Percentiles rank a stretch among this genome's conserved stretches.
These are phyloP conservation scores for Drosophila emarginata DNA, from an alignment of 2,888 invertebrate genomes.

Conservation along the genomic window DNA sequence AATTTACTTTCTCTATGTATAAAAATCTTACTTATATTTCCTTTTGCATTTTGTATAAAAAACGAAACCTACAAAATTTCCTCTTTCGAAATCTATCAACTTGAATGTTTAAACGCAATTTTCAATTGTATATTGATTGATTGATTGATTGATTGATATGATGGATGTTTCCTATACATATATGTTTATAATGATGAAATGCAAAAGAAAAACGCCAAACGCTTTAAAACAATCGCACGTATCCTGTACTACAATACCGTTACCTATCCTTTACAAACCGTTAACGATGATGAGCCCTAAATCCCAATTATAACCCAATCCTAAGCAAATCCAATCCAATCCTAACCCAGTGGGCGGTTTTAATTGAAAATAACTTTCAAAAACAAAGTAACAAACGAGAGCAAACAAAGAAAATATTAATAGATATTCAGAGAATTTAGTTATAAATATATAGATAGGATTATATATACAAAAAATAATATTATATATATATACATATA, in stretches of 20 bases:
- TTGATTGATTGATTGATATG: slow-evolving; percentile 23
- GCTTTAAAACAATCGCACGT: slow-evolving; percentile 81
- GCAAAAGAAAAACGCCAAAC: slow-evolving; percentile 81
- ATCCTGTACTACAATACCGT: slow-evolving; percentile 81
- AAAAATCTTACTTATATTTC: slow-evolving; percentile 36
- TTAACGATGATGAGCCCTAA: slow-evolving; percentile 77
- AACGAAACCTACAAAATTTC: slow-evolving; percentile 9
- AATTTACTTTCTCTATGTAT: slow-evolving; percentile 68
- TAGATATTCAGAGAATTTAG: neutral
- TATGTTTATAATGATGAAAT: slow-evolving; percentile 55
- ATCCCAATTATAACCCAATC: slow-evolving; percentile 30
- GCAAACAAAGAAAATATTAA: neutral
- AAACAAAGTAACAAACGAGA: slow-evolving; percentile 41
- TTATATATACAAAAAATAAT: neutral
- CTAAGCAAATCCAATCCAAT: slow-evolving; percentile 35
- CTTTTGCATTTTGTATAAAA: slow-evolving; percentile 65
- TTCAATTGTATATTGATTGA: slow-evolving; percentile 21
- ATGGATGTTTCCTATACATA: slow-evolving; percentile 26
- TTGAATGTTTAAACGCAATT: neutral
- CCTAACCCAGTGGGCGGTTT: slow-evolving; percentile 47
- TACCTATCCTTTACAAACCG: slow-evolving; percentile 78
- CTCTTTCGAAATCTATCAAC: neutral
- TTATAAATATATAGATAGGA: neutral
- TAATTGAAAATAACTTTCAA: slow-evolving; percentile 69
- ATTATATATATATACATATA: neutral